phyloP scores from a whole-genome alignment of 1,140 invertebrate species.

The Drosophila nasuta region DNA sequence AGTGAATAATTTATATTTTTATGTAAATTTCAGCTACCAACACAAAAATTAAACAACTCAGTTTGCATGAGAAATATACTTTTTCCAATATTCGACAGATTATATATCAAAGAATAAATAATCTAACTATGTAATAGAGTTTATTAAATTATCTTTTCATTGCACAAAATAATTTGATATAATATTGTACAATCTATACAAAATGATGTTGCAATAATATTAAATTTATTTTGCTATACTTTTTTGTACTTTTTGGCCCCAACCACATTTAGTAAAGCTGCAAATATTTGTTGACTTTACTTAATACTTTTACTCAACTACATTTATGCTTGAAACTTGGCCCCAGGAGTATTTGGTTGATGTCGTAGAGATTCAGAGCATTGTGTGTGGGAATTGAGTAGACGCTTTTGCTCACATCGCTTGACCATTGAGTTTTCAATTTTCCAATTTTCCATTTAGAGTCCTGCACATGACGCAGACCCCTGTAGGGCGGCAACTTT shows the following conservation, averaged over 20 bases:
- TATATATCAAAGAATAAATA: no score
- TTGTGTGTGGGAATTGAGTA: slow-evolving; percentile 20
- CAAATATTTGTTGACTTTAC: slow-evolving; percentile 26
- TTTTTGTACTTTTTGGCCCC: not conserved
- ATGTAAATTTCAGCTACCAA: no score
- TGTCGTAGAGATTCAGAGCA: slow-evolving; percentile 17
- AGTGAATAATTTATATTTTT: no score
- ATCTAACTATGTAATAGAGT: no score
- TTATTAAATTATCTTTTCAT: no score
- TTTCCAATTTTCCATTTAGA: slow-evolving; percentile 8
- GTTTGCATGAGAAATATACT: no score
- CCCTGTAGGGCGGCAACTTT: slow-evolving; percentile 59
- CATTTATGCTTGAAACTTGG: not conserved
- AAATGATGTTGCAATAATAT: no score
- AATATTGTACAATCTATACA: not conserved
- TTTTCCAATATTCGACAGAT: no score
- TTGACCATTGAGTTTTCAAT: slow-evolving; percentile 37
- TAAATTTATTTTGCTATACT: not conserved
- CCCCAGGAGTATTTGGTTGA: not conserved
- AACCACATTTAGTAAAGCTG: not conserved
- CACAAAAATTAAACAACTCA: no score
- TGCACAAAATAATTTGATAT: no score
- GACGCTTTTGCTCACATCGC: not conserved
- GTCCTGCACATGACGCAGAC: slow-evolving; percentile 41
- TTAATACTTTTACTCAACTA: slow-evolving; percentile 14